These are phyloP conservation scores for Dione juno DNA, from an alignment of 2,888 invertebrate genomes.

Conservation along the genomic window DNA sequence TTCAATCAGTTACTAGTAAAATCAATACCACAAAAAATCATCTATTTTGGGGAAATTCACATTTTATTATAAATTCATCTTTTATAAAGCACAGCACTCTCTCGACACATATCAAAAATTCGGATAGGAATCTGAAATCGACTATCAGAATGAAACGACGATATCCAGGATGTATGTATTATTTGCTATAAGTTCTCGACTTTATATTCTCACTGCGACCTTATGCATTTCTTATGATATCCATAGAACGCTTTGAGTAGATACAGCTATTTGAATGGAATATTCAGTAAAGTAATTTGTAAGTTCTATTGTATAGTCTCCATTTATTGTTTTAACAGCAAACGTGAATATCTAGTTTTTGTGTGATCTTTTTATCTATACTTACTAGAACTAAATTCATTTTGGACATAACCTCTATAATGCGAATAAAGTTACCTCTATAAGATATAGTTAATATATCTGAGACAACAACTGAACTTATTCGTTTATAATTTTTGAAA, in stretches of 20 bases:
- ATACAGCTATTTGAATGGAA: conserved; percentile 76
- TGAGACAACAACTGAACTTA: neutral
- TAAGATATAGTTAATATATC: neutral
- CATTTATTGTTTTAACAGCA: conserved; percentile 73
- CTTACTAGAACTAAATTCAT: neutral
- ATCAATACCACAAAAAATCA: neutral
- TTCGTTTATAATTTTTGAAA: neutral
- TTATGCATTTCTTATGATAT: conserved; percentile 75
- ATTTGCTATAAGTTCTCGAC: conserved; percentile 32
- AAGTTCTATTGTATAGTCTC: conserved; percentile 70
- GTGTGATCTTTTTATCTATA: conserved; percentile 50
- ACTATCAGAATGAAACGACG: conserved; percentile 19
- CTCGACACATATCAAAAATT: conserved; percentile 27
- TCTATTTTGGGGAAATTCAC: conserved; percentile 8
- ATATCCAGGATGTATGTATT: conserved; percentile 30
- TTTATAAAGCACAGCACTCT: conserved; percentile 21
- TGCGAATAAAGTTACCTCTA: neutral
- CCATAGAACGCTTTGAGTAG: conserved; percentile 71
- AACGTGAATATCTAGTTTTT: conserved; percentile 54
- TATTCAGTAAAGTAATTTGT: conserved; percentile 74
- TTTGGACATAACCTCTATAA: neutral
- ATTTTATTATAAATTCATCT: conserved; percentile 3
- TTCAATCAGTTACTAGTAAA: neutral
- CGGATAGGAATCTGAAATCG: conserved; percentile 27
- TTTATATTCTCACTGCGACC: conserved; percentile 53